Evolutionary conservation across 2,113 vertebrate species (phyloP).

Genomic region (Aspiorhynchus laticeps): DNA sequence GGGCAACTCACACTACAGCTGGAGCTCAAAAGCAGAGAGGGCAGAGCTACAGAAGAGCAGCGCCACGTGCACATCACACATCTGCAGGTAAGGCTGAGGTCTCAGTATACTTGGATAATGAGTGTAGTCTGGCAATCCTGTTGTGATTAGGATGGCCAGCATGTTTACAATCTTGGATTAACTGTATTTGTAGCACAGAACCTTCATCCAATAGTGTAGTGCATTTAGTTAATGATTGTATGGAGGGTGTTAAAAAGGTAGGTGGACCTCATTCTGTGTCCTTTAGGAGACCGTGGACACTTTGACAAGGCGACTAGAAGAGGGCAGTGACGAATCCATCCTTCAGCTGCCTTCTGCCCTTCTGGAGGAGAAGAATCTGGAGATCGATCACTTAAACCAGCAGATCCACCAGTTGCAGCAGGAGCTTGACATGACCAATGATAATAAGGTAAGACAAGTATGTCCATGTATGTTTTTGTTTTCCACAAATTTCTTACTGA

Average conservation of each 20-base stretch:
- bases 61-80: slow-evolving; percentile 74
- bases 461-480: neutral
- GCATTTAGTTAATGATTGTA: neutral
- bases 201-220: neutral
- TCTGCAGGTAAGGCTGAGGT: slow-evolving; percentile 74
- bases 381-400: slow-evolving; percentile 82
- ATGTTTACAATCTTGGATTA: neutral
- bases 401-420: slow-evolving; percentile 77
- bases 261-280: neutral
- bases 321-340: slow-evolving; percentile 50
- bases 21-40: slow-evolving; percentile 73
- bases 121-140: neutral
- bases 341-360: slow-evolving; percentile 78
- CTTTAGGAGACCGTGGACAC: slow-evolving; percentile 70
- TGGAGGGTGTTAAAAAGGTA: neutral
- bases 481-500: neutral
- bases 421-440: slow-evolving; percentile 62
- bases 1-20: slow-evolving; percentile 80
- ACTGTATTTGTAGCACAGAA: neutral
- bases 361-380: slow-evolving; percentile 86
- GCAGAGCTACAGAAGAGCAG: slow-evolving; percentile 65
- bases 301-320: slow-evolving; percentile 62
- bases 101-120: neutral
- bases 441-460: slow-evolving; percentile 70
- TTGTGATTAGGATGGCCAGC: neutral